Percentiles rank a stretch among this genome's conserved stretches.
phyloP scores from a whole-genome alignment of 1,140 invertebrate genomes.

The Steinernema feltiae region DNA sequence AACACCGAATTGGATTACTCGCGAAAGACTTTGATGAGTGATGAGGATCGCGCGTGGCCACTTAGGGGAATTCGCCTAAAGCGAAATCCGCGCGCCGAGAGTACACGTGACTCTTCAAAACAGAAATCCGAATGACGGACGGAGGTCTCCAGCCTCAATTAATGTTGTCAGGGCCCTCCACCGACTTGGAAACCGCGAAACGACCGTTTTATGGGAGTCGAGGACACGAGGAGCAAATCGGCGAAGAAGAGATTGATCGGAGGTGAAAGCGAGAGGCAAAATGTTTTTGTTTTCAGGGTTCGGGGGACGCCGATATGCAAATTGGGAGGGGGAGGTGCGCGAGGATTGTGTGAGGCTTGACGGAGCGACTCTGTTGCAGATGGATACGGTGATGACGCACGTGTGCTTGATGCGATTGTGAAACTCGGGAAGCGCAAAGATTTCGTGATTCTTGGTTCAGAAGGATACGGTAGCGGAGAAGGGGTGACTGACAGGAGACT shows the following conservation, averaged over 20 bases:
- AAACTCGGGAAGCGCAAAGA: no score
- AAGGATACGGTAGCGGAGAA: no score
- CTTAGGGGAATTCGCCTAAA: not conserved
- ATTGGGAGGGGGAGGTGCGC: not conserved
- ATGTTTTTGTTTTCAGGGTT: not conserved
- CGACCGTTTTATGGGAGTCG: not conserved
- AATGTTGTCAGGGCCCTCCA: no score
- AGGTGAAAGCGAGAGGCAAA: not conserved
- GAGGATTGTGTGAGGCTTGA: not conserved
- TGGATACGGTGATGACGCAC: no score
- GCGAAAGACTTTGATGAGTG: not conserved
- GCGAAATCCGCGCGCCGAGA: not conserved
- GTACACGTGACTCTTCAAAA: no score
- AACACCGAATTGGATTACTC: not conserved
- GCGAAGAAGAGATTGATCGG: no score
- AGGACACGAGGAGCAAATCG: not conserved
- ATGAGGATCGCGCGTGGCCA: not conserved
- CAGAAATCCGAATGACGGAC: no score
- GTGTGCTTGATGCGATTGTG: no score
- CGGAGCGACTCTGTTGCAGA: no score
- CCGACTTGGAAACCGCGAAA: not conserved
- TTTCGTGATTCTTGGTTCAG: no score
- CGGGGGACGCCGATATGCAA: not conserved
- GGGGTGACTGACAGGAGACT: no score
- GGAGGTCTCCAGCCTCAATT: no score